phyloP scores from a whole-genome alignment of 2,888 invertebrate species.

The Malthinus seriepunctatus region DNA sequence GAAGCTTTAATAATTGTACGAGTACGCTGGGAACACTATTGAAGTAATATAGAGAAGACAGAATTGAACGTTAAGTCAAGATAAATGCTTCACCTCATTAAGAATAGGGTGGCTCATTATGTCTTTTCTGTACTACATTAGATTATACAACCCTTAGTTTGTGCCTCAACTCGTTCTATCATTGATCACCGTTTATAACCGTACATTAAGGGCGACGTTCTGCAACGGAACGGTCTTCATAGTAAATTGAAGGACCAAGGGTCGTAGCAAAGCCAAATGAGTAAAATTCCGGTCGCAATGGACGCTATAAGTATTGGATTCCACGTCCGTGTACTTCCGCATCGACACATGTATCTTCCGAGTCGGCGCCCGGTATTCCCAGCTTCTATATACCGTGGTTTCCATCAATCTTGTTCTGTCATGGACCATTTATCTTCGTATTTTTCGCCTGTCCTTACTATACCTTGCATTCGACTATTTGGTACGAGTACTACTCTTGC shows the following conservation, averaged over 20 bases:
- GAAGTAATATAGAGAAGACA: constrained; percentile 27
- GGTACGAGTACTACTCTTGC: constrained; percentile 5
- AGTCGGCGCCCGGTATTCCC: constrained; percentile 41
- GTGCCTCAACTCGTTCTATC: constrained; percentile 24
- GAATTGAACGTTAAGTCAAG: constrained; percentile 22
- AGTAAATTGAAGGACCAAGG: constrained; percentile 25
- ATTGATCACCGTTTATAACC: constrained; percentile 36
- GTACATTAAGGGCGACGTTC: constrained; percentile 30
- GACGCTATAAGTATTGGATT: constrained; percentile 46
- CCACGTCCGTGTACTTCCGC: constrained; percentile 46
- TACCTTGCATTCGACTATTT: constrained; percentile 41
- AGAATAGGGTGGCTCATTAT: constrained; percentile 36
- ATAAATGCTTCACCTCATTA: constrained; percentile 33
- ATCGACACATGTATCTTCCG: constrained; percentile 51
- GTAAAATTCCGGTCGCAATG: constrained; percentile 40
- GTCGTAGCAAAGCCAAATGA: constrained; percentile 29
- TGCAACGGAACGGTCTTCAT: constrained; percentile 29
- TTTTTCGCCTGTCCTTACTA: constrained; percentile 49
- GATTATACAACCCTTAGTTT: constrained; percentile 33
- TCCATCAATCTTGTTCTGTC: constrained; percentile 54
- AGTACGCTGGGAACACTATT: constrained; percentile 26
- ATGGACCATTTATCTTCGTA: constrained; percentile 55
- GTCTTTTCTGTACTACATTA: constrained; percentile 33
- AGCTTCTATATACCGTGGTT: constrained; percentile 33
- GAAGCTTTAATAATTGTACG: constrained; percentile 27